Evolutionary conservation across 2,888 invertebrate species (phyloP), one percentile per base, ranked within the genome.

Genomic region (Drosophila pegasa): DNA sequence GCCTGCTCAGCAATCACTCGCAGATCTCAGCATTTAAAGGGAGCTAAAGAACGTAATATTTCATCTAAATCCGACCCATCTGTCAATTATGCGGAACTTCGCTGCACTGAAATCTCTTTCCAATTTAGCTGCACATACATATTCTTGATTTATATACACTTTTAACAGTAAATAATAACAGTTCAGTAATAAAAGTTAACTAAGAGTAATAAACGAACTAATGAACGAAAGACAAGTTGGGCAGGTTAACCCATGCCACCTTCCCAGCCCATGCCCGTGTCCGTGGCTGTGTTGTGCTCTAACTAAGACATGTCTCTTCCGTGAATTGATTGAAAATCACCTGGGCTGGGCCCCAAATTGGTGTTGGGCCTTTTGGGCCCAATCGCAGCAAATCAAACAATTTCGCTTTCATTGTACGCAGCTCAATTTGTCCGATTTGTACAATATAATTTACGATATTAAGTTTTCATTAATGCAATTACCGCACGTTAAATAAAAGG

Each of bases 381-480:
- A 71, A 76, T 70, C 55, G 68, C 55, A 67, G 48, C 64, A 80
- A 80, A 80, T 83, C 84, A 84, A 80, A 81, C 81, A 81, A 84
- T 87, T 82, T 82, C 81, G 78, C 81, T 82, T 82, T 82, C 81
- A 84, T 84, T 87, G 87, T 80, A 86, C 86, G 80, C 81, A 83
- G 80, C 81, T 87, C 81, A 87, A 82, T 82, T 82, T 87, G 87
- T 82, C 64, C 78, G 84, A 82, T 84, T 82, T 87, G 84, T 87
- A 78, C 81, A 87, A 82, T 80, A 87, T 82, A 82, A 82, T 82
- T 84, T 87, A 80, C 55, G 84, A 87, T 87, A 87, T 81, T 78
- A 84, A 75, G 84, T 84, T 80, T 86, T 87, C 84, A 81, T 87
- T 82, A 87, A 82, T 87, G 81, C 81, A 82, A 82, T 82, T 82